Evolutionary conservation across 2,888 invertebrate genomes (phyloP), one percentile per base, ranked within the genome.

Genomic region (Lepidocyrtinus sp.): DNA sequence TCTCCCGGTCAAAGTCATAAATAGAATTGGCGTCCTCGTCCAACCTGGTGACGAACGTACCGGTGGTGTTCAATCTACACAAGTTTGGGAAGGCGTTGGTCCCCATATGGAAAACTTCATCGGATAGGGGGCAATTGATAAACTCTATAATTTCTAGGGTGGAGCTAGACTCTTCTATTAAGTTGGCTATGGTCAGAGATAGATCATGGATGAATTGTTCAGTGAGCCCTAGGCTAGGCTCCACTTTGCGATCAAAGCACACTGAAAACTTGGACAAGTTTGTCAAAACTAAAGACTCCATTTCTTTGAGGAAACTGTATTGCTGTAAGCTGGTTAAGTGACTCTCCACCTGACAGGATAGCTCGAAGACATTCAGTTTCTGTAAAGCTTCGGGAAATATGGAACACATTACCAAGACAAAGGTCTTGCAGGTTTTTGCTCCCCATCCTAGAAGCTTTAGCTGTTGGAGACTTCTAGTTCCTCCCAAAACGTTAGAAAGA

Each of bases 81-180:
- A 77, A 22, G 27, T 45, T 50, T 45, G 26, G 62, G 21, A 77
- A 45, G 12, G 55, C 27, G 24, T 64, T 45, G 2, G 27, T 67
- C 7, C 72, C 72, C 1, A 21, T 21, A 59, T 62, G n/a, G 3
- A 77, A 67, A 1, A 72, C 67, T 21, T 63, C 45, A 62, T 67
- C 67, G 9, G 45, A 15, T 0, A 77, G 24, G 3, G 77, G 77
- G 21, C 71, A 72, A 21, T 77, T 72, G 24, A 71, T n/a, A 2
- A 77, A 17, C 25, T 77, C 46, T 2, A 77, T 26, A 0, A 19
- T 46, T 61, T 72, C 61, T 9, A 77, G 19, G 2, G 71, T 50
- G 0, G 3, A 15, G 1, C 45, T 2, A 24, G 67, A 3, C 1
- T 72, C 62, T 36, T 77, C 77, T 25, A 77, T 9, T 2, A 77